Evolutionary conservation across 2,113 vertebrate species (phyloP).

Genomic region (Ageneiosus marmoratus): DNA sequence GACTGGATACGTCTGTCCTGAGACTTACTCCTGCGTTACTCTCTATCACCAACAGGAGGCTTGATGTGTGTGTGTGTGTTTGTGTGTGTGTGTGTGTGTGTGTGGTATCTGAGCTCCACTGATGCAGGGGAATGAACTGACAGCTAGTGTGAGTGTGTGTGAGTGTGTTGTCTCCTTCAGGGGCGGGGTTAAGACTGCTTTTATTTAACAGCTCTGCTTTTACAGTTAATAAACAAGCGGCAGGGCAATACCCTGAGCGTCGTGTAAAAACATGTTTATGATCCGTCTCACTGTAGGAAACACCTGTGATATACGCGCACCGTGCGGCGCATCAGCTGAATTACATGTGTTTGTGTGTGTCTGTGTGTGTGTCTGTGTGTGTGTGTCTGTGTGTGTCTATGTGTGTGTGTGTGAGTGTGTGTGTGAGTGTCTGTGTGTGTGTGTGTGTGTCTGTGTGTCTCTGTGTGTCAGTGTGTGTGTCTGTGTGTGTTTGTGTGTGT

Average conservation of each 20-base stretch:
- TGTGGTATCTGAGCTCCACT: neutral
- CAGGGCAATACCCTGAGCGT: constrained; percentile 28
- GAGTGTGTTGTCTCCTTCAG: constrained; percentile 12
- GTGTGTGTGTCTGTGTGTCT: too few species aligned
- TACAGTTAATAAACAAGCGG: constrained; percentile 44
- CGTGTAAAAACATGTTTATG: constrained; percentile 47
- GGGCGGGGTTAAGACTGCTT: constrained; percentile 10
- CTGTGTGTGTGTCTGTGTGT: neutral
- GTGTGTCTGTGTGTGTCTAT: neutral
- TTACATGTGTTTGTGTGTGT: constrained; percentile 1
- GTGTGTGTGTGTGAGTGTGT: too few species aligned
- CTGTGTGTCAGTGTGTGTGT: too few species aligned
- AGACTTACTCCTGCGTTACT: neutral
- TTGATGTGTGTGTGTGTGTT: neutral
- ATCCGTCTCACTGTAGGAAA: constrained; percentile 23
- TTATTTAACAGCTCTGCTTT: constrained; percentile 53
- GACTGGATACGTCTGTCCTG: neutral
- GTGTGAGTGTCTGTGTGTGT: too few species aligned
- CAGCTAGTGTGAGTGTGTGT: neutral
- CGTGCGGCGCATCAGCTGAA: neutral
- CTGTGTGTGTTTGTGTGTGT: too few species aligned
- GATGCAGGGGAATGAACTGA: neutral
- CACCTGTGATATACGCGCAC: constrained; percentile 24
- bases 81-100: too few species aligned
- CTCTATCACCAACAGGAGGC: neutral